Conservation (phyloP, 2,888 invertebrate species). For the Cryptosula pallasiana region DNA sequence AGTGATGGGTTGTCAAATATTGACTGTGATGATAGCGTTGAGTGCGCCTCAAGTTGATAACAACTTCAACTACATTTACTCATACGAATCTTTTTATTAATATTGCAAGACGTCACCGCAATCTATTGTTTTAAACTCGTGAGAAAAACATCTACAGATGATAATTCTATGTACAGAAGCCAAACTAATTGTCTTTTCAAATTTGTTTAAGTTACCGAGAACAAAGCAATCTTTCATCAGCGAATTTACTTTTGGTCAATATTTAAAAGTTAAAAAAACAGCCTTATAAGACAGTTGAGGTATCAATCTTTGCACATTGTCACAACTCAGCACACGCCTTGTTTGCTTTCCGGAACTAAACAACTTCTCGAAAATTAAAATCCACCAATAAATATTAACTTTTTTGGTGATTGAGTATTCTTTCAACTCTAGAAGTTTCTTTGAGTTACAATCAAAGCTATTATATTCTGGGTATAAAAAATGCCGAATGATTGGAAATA, state of each 20-base stretch:
- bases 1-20: not conserved
- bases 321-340: too few relatives aligned
- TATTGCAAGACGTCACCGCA: not conserved
- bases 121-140: not conserved
- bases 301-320: too few relatives aligned
- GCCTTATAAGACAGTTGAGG: too few relatives aligned
- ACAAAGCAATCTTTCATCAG: not conserved
- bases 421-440: too few relatives aligned
- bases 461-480: too few relatives aligned
- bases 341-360: too few relatives aligned
- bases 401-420: too few relatives aligned
- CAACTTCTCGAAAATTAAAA: too few relatives aligned
- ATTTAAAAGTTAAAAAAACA: not conserved
- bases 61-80: not conserved
- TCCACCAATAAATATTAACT: too few relatives aligned
- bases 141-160: not conserved
- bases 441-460: too few relatives aligned
- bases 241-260: not conserved
- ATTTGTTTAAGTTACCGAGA: not conserved
- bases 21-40: not conserved
- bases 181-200: conserved; percentile 13
- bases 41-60: not conserved
- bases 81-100: not conserved
- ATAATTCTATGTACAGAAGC: not conserved
- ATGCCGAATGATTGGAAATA: too few relatives aligned